Conservation (phyloP, 2,113 vertebrate species). For the Grallaria varia region DNA sequence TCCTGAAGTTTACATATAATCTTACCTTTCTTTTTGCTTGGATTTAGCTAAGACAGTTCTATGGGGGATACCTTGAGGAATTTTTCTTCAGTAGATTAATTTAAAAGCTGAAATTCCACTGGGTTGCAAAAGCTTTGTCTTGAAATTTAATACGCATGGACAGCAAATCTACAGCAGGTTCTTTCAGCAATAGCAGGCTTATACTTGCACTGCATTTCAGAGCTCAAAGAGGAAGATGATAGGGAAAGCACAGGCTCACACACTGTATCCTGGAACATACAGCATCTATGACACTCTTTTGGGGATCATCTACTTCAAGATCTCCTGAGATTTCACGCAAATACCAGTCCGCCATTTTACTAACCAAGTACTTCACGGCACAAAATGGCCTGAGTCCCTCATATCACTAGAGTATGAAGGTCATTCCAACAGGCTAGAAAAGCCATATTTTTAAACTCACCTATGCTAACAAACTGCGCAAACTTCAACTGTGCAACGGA, state of each 20-base stretch:
- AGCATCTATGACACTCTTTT: not conserved
- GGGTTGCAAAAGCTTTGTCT: not conserved
- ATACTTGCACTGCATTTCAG: not conserved
- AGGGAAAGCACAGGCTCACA: not conserved
- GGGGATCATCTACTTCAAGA: not conserved
- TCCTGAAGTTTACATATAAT: not conserved
- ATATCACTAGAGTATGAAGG: not conserved
- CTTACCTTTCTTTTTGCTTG: not conserved
- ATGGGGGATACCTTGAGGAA: not conserved
- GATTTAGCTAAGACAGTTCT: not conserved
- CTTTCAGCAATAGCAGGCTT: not conserved
- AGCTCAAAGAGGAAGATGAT: not conserved
- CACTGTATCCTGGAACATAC: not conserved
- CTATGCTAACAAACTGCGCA: rapidly evolving
- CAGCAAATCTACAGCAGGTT: conserved; percentile 15
- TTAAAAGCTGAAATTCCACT: not conserved
- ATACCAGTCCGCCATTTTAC: not conserved
- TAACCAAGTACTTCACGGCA: not conserved
- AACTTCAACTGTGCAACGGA: not conserved
- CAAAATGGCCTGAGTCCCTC: not conserved
- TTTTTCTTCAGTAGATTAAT: not conserved
- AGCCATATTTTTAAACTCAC: not conserved
- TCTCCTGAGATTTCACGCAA: not conserved
- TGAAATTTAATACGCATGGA: not conserved
- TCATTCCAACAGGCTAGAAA: not conserved